Percentiles rank a stretch among this genome's conserved stretches.
phyloP scores from a whole-genome alignment of 2,113 vertebrate genomes.

The Scalopus aquaticus region DNA sequence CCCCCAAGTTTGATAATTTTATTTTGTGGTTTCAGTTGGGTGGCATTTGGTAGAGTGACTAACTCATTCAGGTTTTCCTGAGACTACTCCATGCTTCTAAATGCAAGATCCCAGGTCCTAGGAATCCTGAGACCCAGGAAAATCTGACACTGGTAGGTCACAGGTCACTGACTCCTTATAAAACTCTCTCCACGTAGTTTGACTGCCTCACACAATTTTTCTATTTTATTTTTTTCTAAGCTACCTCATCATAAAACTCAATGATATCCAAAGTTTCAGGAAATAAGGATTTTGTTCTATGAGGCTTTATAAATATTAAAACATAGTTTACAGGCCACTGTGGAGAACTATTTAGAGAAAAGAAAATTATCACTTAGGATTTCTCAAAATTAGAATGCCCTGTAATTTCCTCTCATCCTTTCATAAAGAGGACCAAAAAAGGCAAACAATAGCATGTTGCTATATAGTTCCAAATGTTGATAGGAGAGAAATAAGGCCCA shows the following conservation, averaged over 20 bases:
- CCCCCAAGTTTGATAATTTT: background rate
- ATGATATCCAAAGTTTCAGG: constrained; percentile 7
- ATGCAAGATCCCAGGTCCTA: background rate
- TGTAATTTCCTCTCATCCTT: background rate
- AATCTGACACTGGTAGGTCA: background rate
- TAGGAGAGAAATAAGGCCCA: background rate
- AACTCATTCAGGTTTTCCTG: background rate
- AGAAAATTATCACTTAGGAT: background rate
- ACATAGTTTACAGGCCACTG: background rate
- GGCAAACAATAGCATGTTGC: background rate
- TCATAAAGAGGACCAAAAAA: background rate
- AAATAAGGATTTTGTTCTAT: background rate
- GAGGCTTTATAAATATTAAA: constrained; percentile 2
- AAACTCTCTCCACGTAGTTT: background rate
- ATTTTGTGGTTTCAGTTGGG: background rate
- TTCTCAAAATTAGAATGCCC: background rate
- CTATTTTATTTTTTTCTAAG: background rate
- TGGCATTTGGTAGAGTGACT: background rate
- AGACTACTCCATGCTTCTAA: background rate
- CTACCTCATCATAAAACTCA: background rate
- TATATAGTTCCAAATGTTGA: background rate
- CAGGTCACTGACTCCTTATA: background rate
- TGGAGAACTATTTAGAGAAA: background rate
- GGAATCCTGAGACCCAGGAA: background rate
- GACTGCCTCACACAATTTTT: background rate